Percentiles rank a stretch among this genome's conserved stretches.
Conservation (phyloP, 2,797 vertebrate species). For the Zenarchopterus dispar region DNA sequence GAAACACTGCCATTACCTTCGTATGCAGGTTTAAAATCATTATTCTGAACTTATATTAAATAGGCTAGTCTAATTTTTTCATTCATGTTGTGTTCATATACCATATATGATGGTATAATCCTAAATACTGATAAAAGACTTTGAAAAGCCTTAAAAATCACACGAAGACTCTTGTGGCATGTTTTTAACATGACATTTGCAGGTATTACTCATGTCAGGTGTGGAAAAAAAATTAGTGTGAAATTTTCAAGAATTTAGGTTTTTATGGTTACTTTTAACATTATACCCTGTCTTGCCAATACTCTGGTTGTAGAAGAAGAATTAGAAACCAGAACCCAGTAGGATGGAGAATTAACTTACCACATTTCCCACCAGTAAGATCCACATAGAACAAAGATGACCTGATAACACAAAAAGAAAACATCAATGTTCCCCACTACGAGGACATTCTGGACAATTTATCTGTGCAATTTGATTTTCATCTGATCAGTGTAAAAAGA, state of each 20-base stretch:
- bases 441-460: background rate
- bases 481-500: slow-evolving; percentile 1
- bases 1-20: no score
- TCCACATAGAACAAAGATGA: slow-evolving; percentile 94
- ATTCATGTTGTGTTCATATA: no score
- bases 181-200: background rate
- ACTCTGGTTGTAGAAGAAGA: background rate
- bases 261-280: background rate
- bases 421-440: background rate
- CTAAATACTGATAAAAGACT: background rate
- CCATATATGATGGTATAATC: no score
- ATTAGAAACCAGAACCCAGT: background rate
- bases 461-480: slow-evolving; percentile 1
- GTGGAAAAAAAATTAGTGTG: background rate
- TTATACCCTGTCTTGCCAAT: background rate
- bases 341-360: slow-evolving; percentile 76
- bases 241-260: background rate
- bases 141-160: background rate
- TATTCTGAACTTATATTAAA: no score
- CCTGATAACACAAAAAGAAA: slow-evolving; percentile 70
- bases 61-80: no score
- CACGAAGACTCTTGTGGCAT: background rate
- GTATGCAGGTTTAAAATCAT: no score
- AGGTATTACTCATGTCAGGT: background rate
- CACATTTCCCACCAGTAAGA: slow-evolving; percentile 90